Evolutionary conservation across 2,113 vertebrate genomes (phyloP).

Genomic region (Mustela lutreola): DNA sequence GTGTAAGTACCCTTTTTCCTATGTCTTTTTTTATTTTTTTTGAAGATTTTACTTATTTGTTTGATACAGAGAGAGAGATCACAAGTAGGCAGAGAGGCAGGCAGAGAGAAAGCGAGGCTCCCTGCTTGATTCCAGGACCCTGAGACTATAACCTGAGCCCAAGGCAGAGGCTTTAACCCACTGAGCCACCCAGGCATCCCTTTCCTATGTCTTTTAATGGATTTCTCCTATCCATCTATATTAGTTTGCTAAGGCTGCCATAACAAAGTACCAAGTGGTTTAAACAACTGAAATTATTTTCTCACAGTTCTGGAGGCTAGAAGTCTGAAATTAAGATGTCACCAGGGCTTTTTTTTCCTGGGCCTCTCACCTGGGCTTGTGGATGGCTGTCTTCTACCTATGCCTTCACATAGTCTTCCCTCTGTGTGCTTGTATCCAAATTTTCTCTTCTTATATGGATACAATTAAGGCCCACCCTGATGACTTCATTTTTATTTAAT

Average conservation of each 20-base stretch:
- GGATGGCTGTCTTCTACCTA: background rate
- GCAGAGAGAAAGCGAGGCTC: too few species aligned
- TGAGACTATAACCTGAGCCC: too few species aligned
- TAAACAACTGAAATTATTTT: background rate
- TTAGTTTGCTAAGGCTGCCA: background rate
- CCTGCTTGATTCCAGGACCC: too few species aligned
- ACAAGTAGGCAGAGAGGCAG: too few species aligned
- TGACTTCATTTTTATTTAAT: slow-evolving; percentile 3
- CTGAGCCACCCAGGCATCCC: too few species aligned
- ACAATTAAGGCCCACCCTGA: background rate
- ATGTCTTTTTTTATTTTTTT: background rate
- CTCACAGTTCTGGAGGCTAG: background rate
- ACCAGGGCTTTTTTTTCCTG: background rate
- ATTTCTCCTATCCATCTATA: background rate
- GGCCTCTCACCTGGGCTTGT: background rate
- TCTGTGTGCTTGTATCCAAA: background rate
- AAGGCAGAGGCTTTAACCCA: too few species aligned
- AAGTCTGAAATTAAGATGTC: background rate
- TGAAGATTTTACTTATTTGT: too few species aligned
- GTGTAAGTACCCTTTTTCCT: background rate
- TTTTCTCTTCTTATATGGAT: background rate
- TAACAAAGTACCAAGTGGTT: background rate
- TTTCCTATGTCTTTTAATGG: background rate
- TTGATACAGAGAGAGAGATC: too few species aligned
- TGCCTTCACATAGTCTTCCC: background rate